These are phyloP conservation scores for Acleris emargana DNA, from an alignment of 2,888 invertebrate species.

Conservation along the genomic window DNA sequence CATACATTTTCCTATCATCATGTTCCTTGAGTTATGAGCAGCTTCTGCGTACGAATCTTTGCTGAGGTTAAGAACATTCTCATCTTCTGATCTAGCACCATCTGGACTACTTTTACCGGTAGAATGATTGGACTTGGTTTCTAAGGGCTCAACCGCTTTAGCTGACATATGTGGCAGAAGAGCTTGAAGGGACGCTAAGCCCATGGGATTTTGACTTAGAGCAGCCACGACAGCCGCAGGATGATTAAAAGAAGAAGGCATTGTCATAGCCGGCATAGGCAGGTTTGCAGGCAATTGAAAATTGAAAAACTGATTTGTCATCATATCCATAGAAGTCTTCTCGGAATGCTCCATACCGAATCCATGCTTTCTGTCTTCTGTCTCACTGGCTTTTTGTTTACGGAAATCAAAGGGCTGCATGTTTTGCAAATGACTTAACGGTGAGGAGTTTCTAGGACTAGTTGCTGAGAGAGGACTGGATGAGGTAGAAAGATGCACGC, in stretches of 20 bases:
- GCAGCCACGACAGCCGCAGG: conserved; percentile 87
- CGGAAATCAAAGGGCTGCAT: conserved; percentile 98
- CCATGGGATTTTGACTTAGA: conserved; percentile 83
- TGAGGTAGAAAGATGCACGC: conserved; percentile 73
- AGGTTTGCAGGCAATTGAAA: conserved; percentile 84
- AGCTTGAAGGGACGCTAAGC: conserved; percentile 85
- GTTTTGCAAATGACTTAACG: conserved; percentile 94
- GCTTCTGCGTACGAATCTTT: conserved; percentile 72
- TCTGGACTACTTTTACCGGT: conserved; percentile 60
- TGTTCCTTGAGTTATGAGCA: conserved; percentile 73
- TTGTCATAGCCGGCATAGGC: conserved; percentile 83
- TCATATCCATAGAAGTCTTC: conserved; percentile 83
- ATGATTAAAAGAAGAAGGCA: conserved; percentile 82
- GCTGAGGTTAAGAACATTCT: conserved; percentile 76
- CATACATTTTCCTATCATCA: conserved; percentile 85
- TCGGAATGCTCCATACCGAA: conserved; percentile 66
- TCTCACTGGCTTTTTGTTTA: conserved; percentile 78
- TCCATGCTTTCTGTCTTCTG: conserved; percentile 80
- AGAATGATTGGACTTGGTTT: conserved; percentile 67
- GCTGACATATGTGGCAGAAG: conserved; percentile 85
- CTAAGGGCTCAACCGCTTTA: conserved; percentile 67
- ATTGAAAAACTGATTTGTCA: conserved; percentile 86
- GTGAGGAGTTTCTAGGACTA: conserved; percentile 88
- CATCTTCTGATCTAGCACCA: conserved; percentile 65
- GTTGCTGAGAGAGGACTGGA: conserved; percentile 77